phyloP scores from a whole-genome alignment of 2,113 vertebrate species.

The Rutilus rutilus region DNA sequence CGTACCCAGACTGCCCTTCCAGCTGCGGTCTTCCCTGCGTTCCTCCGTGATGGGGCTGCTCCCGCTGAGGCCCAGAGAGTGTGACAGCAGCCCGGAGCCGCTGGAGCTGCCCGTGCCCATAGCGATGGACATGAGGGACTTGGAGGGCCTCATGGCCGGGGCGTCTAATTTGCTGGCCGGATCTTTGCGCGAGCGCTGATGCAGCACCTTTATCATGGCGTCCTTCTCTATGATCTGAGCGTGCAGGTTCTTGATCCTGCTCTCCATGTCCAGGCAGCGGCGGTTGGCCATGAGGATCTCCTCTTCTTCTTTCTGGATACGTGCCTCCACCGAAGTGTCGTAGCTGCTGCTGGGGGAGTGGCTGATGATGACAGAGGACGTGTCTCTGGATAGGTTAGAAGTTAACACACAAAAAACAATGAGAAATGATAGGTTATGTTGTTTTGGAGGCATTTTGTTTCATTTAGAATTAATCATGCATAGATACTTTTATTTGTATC shows the following conservation, averaged over 20 bases:
- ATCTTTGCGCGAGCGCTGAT: constrained; percentile 96
- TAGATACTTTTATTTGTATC: background rate
- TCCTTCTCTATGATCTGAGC: constrained; percentile 99
- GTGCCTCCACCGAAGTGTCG: constrained; percentile 91
- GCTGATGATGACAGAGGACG: constrained; percentile 81
- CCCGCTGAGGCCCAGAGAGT: constrained; percentile 87
- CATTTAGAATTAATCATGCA: background rate
- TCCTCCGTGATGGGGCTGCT: constrained; percentile 94
- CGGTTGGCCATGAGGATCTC: constrained; percentile 97
- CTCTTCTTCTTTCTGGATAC: constrained; percentile 98
- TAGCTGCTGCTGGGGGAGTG: constrained; percentile 94
- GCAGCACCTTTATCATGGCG: constrained; percentile 98
- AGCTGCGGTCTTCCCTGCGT: constrained; percentile 89
- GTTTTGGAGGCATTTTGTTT: background rate
- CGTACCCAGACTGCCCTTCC: constrained; percentile 97
- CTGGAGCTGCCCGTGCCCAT: constrained; percentile 76
- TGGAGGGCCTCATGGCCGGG: constrained; percentile 92
- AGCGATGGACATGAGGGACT: constrained; percentile 97
- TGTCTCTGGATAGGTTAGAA: constrained; percentile 80
- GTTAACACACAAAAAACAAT: background rate
- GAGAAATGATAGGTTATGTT: background rate
- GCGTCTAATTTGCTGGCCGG: constrained; percentile 85
- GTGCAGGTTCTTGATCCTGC: constrained; percentile 97
- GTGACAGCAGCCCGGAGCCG: constrained; percentile 85
- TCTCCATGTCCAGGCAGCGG: constrained; percentile 97